These are phyloP conservation scores for Acropora tenuis DNA, from an alignment of 64 coral and sea anemone genomes.

Conservation along the genomic window DNA sequence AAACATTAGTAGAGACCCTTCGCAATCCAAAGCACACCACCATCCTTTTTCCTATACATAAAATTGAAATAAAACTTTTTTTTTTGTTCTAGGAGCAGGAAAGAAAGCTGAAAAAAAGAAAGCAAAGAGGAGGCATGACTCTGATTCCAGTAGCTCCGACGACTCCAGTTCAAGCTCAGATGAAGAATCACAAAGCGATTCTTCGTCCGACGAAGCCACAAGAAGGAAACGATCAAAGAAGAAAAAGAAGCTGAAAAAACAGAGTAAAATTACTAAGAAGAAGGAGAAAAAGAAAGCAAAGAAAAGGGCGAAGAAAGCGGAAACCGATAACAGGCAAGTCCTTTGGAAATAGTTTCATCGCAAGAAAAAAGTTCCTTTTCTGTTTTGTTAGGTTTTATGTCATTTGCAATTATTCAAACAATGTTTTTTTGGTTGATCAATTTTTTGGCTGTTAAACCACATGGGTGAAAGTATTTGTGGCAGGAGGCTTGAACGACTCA, in stretches of 20 bases:
- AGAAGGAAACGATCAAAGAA: constrained; percentile 66
- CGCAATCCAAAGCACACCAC: too few species aligned
- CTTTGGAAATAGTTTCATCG: neutral
- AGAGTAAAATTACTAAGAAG: neutral
- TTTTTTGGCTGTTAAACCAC: too few species aligned
- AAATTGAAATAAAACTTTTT: neutral
- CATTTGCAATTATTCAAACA: too few species aligned
- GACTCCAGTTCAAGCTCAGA: constrained; percentile 37
- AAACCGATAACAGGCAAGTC: constrained; percentile 46
- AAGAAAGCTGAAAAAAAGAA: neutral
- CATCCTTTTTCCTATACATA: too few species aligned
- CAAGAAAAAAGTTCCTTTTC: too few species aligned
- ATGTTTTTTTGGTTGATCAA: too few species aligned
- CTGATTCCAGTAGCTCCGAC: constrained; percentile 23
- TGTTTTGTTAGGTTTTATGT: too few species aligned
- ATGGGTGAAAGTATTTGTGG: too few species aligned
- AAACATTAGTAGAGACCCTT: too few species aligned
- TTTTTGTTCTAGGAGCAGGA: neutral
- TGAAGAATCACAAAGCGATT: constrained; percentile 48
- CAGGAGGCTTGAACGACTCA: too few species aligned
- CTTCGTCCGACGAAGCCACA: constrained; percentile 62
- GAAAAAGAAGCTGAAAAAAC: constrained; percentile 57
- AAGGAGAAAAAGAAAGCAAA: constrained; percentile 76
- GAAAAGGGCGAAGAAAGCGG: constrained; percentile 41
- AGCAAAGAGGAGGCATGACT: constrained; percentile 7